Evolutionary conservation across 2,888 invertebrate genomes (phyloP), one percentile per base, ranked within the genome.

Genomic region (Dryocosmus kuriphilus): DNA sequence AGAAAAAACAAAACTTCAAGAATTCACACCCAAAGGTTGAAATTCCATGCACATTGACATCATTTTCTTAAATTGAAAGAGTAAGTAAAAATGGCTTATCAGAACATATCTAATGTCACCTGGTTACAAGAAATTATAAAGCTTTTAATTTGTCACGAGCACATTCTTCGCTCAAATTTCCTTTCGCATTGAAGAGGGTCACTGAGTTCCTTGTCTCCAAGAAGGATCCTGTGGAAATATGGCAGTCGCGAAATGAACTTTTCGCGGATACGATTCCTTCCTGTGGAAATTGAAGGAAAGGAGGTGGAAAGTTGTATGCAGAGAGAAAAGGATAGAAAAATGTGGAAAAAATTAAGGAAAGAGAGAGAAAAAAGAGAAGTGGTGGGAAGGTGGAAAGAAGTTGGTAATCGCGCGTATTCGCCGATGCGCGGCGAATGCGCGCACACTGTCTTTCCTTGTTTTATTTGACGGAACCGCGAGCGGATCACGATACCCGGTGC

Each of bases 1-100:
- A 79, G 78, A 78, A 77, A 75, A 78, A 75, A 75, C 71, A 76
- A 82, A 82, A 80, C 79, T 77, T 80, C 76, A 57, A 60, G 76
- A 80, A 78, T 79, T 78, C 79, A 75, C 57, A 77, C 55, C 76
- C 74, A 76, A 73, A 32, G n/a, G 71, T 79, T 27, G 75, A 60
- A 62, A 51, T 60, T 6, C 73, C 61, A 77, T 55, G 75, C 55
- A 55, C 51, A 22, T 55, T 55, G 22, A 55, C n/a, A 55, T 22
- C 9, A 22, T 22, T 55, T 55, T 55, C 22, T 22, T 51, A 8
- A 55, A 55, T 55, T 27, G 27, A 61, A 61, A 30, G 60, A 61
- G 6, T 51, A 51, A 11, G n/a, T 7, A 22, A 55, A 55, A 22
- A 6, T 41, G 41, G 16, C 16, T 16, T 41, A 16, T 41, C 16